Evolutionary conservation across 1,140 invertebrate genomes (phyloP).

Genomic region (Probaryconus sp.): DNA sequence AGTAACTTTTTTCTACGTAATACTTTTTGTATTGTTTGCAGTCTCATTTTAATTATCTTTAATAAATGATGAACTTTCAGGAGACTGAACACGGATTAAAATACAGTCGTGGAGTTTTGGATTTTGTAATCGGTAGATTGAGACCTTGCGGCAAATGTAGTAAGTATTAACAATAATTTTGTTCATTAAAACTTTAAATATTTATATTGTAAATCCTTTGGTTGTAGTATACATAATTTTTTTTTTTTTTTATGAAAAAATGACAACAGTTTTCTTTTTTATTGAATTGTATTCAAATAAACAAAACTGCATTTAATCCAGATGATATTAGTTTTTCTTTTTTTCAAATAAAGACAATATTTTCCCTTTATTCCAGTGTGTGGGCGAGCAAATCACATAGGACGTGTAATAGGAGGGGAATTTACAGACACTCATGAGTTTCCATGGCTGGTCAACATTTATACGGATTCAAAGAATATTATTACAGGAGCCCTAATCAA

Average conservation of each 20-base stretch:
- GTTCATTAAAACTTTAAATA: constrained; percentile 3
- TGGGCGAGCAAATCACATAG: constrained; percentile 69
- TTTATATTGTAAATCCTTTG: no score
- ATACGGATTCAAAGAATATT: constrained; percentile 62
- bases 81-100: constrained; percentile 26
- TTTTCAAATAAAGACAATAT: constrained; percentile 37
- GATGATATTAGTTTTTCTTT: no score
- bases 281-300: no score
- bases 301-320: no score
- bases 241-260: no score
- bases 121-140: constrained; percentile 67
- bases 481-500: constrained; percentile 79
- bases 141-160: constrained; percentile 69
- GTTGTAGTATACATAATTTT: background rate
- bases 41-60: no score
- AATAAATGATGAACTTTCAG: no score
- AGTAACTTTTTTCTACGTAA: constrained; percentile 22
- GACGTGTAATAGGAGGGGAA: constrained; percentile 76
- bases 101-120: constrained; percentile 64
- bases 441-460: constrained; percentile 79
- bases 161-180: constrained; percentile 56
- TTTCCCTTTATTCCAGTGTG: constrained; percentile 63
- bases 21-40: constrained; percentile 2
- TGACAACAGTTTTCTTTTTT: no score
- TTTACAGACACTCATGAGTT: constrained; percentile 76